Evolutionary conservation across 2,113 vertebrate genomes (phyloP), one percentile per base, ranked within the genome.

Genomic region (Pachyramphus minor): DNA sequence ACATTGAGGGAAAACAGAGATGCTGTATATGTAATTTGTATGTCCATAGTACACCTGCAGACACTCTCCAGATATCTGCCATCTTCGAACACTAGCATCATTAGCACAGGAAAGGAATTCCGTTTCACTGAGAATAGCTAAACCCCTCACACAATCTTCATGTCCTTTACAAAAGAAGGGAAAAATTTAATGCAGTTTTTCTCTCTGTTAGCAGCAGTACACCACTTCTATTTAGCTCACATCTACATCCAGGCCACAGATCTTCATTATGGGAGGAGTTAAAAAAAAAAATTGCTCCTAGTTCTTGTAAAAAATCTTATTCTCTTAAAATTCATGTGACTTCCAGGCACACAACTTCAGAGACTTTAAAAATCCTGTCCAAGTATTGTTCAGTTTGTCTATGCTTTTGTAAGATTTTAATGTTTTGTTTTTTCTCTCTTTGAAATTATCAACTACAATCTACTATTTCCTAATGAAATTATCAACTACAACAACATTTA

Each of bases 51-150:
- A 99, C 47, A 99, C 98, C 88, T 99, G 98, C 53, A 99, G 95
- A 94, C 99, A 99, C 71, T 99, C 98, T 16, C 99, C 99, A 69
- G 98, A 98, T 93, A 99, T 98, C n/a, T 98, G 97, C 99, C 99
- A 99, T 90, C 98, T 98, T 97, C 99, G 98, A 95, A 99, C 97
- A 95, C 98, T 99, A 37, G 98, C 97, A 95, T 99, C 99, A 80
- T 99, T 99, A 96, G 99, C 98, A 97, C 99, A 99, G 47, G 99
- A 99, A 96, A 99, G 99, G 97, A 99, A 99, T 97, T 99, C 99
- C 33, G 82, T 97, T 92, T 98, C 98, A 97, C 97, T 99, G 95
- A 99, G 96, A 94, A 99, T 98, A 39, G 99, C 99, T 80, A 99
- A 97, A 59, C 99, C 99, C 94, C 99, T 98, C 41, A 99, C 99